Percentiles rank a stretch among this genome's conserved stretches.
Evolutionary conservation across 2,888 invertebrate genomes (phyloP).

Genomic region (Drosophila anomelani): DNA sequence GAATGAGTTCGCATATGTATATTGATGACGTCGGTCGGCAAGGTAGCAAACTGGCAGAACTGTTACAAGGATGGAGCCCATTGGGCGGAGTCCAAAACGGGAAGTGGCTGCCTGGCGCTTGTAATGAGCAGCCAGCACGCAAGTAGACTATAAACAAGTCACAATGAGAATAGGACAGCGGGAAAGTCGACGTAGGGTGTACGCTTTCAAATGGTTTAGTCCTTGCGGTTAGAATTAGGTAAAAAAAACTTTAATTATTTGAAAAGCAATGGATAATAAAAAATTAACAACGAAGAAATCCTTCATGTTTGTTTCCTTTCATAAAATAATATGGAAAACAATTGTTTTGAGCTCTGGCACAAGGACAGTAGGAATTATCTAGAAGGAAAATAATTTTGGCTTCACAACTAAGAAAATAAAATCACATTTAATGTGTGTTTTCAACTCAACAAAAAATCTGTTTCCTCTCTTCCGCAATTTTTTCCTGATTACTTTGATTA

Average conservation of each 20-base stretch:
- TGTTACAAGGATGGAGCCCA: constrained; percentile 55
- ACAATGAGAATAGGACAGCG: not conserved
- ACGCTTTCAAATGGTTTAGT: not conserved
- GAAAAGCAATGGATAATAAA: not conserved
- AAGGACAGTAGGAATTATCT: not conserved
- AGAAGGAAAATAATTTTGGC: not conserved
- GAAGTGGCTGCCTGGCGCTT: constrained; percentile 41
- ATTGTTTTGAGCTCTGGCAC: not conserved
- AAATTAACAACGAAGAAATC: not conserved
- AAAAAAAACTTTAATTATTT: not conserved
- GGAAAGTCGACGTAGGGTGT: not conserved
- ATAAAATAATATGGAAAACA: not conserved
- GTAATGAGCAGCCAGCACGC: constrained; percentile 74
- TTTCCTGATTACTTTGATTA: constrained; percentile 1
- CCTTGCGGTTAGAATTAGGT: not conserved
- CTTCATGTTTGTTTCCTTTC: not conserved
- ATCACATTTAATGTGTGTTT: fast-evolving
- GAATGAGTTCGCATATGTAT: constrained; percentile 22
- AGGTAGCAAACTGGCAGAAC: constrained; percentile 48
- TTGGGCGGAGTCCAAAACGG: constrained; percentile 44
- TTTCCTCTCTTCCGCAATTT: not conserved
- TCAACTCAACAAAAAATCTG: not conserved
- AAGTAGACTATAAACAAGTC: constrained; percentile 65
- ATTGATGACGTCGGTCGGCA: constrained; percentile 46
- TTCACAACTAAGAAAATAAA: not conserved